phyloP scores from a whole-genome alignment of 92 coral and sea anemone species.

The Paramuricea clavata region DNA sequence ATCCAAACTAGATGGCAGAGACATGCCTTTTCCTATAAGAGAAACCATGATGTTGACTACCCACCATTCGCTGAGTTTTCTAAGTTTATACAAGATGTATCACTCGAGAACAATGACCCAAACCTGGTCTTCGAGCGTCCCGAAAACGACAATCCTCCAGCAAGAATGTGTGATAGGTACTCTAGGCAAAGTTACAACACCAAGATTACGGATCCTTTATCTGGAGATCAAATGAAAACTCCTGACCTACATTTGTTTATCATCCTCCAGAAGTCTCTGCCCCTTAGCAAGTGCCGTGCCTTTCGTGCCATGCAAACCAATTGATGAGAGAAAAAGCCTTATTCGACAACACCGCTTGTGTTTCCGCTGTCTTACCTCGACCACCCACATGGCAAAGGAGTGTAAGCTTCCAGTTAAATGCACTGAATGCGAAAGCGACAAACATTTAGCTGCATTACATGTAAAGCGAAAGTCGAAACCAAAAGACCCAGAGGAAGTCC shows the following conservation, averaged over 20 bases:
- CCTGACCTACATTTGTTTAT: conserved; percentile 43
- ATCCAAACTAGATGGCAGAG: conserved; percentile 67
- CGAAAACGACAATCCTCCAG: not conserved
- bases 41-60: conserved; percentile 38
- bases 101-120: conserved; percentile 63
- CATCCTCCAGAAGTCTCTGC: conserved; percentile 55
- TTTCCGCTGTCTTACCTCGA: conserved; percentile 51
- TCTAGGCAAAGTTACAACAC: not conserved
- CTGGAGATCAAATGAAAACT: too few relatives aligned
- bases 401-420: too few relatives aligned
- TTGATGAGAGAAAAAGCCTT: conserved; percentile 47
- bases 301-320: too few relatives aligned
- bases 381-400: conserved; percentile 43
- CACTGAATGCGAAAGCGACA: conserved; percentile 65
- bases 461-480: not conserved
- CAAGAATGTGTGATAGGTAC: not conserved
- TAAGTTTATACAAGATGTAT: conserved; percentile 51
- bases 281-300: conserved; percentile 51
- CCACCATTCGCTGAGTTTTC: conserved; percentile 70
- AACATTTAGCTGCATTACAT: conserved; percentile 34
- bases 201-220: too few relatives aligned
- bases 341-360: conserved; percentile 29
- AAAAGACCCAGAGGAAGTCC: not conserved
- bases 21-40: conserved; percentile 58
- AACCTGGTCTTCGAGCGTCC: conserved; percentile 43